phyloP scores from a whole-genome alignment of 2,888 invertebrate genomes.

The Eupithecia inturbata region DNA sequence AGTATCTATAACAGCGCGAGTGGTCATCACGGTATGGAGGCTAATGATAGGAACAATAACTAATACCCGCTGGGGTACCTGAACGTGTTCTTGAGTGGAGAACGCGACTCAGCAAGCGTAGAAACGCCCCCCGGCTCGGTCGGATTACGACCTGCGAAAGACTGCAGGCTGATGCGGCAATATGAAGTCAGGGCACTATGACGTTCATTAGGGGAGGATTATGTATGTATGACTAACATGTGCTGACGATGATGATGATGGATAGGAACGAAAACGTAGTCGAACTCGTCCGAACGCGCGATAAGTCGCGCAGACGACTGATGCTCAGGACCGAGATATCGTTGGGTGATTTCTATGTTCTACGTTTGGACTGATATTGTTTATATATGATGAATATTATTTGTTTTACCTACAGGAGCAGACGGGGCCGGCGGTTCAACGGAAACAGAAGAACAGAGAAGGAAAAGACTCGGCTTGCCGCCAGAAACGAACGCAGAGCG shows the following conservation, averaged over 20 bases:
- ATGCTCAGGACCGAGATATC: not conserved
- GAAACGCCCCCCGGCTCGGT: not conserved
- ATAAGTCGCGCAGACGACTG: too few species aligned
- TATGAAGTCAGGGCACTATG: too few species aligned
- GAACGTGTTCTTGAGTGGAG: too few species aligned
- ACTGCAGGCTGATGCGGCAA: too few species aligned
- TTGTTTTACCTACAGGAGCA: not conserved
- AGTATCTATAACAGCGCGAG: not conserved
- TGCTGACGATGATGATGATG: not conserved
- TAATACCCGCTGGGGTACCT: not conserved
- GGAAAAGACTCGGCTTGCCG: not conserved
- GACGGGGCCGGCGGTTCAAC: not conserved
- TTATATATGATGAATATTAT: not conserved
- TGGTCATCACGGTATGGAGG: not conserved
- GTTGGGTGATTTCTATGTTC: not conserved
- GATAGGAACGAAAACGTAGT: not conserved
- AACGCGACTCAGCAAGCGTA: not conserved
- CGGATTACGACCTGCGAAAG: too few species aligned
- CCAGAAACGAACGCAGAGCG: not conserved
- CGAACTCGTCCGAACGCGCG: too few species aligned
- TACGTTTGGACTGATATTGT: not conserved
- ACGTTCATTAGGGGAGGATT: too few species aligned
- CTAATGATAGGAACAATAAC: slow-evolving; percentile 1
- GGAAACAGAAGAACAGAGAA: not conserved
- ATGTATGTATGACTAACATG: too few species aligned